Percentiles rank a stretch among this genome's conserved stretches.
Evolutionary conservation across 2,888 invertebrate genomes (phyloP).

Genomic region (Stenodema calcarata): DNA sequence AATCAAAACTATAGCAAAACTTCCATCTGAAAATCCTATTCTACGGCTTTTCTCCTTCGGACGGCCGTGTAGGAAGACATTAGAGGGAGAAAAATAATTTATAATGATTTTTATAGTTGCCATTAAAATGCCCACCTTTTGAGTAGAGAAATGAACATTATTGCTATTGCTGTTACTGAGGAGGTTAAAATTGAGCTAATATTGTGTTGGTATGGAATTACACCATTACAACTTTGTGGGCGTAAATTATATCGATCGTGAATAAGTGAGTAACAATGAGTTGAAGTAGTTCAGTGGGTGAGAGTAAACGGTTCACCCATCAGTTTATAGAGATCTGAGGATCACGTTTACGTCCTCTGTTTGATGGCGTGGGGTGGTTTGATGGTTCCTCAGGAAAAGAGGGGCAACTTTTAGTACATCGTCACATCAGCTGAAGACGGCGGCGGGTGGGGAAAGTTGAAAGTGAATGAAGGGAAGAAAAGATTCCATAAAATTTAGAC

Average conservation of each 20-base stretch:
- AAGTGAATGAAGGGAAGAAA: conserved; percentile 29
- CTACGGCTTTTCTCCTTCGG: too few relatives aligned
- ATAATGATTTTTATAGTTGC: too few relatives aligned
- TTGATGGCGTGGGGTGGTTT: background rate
- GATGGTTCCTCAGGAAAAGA: background rate
- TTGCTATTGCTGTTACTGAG: too few relatives aligned
- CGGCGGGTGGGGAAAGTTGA: background rate
- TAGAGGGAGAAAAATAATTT: too few relatives aligned
- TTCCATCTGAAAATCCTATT: too few relatives aligned
- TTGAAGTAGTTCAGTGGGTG: background rate
- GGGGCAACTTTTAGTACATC: background rate
- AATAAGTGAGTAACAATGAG: background rate
- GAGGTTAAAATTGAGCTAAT: too few relatives aligned
- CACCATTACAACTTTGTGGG: too few relatives aligned
- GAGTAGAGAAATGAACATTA: too few relatives aligned
- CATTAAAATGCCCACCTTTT: too few relatives aligned
- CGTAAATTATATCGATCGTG: background rate
- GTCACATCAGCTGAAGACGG: background rate
- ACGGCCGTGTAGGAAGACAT: too few relatives aligned
- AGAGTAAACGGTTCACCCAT: background rate
- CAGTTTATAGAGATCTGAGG: conserved; percentile 3
- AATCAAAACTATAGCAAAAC: too few relatives aligned
- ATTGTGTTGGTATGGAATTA: too few relatives aligned
- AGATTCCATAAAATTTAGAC: conserved; percentile 42
- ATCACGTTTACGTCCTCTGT: background rate